Evolutionary conservation across 1,140 invertebrate species (phyloP).

Genomic region (Drosophila tsacasi): DNA sequence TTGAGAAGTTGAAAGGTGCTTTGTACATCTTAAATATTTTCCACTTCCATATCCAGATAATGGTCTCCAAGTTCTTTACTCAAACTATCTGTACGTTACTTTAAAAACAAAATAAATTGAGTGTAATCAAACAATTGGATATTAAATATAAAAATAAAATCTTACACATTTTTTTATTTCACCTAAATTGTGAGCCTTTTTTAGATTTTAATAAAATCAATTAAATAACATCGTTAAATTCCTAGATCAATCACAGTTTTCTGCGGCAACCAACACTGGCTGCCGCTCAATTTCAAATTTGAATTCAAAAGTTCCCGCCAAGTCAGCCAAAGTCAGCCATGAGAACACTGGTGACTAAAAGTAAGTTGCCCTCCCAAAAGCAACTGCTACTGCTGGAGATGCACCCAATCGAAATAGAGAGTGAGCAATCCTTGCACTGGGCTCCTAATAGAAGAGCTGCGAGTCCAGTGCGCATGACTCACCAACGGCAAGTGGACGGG

Average conservation of each 20-base stretch:
- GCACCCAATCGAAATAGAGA: slow-evolving; percentile 4
- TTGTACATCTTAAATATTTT: too few relatives aligned
- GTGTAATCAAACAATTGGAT: too few relatives aligned
- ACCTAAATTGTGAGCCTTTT: too few relatives aligned
- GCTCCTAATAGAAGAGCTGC: background rate
- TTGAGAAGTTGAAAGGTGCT: background rate
- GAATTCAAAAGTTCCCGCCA: slow-evolving; percentile 10
- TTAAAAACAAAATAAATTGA: too few relatives aligned
- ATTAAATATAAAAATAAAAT: too few relatives aligned
- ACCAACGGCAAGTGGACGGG: slow-evolving; percentile 43
- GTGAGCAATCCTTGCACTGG: slow-evolving; percentile 12
- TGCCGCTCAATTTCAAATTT: slow-evolving; percentile 1
- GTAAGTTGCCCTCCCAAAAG: background rate
- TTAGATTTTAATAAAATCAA: background rate
- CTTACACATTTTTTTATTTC: too few relatives aligned
- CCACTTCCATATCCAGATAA: background rate
- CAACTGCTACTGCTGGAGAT: background rate
- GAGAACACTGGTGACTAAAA: slow-evolving; percentile 15
- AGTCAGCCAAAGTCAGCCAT: background rate
- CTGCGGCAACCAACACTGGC: background rate
- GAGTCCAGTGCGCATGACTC: slow-evolving; percentile 59
- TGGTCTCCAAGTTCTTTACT: background rate
- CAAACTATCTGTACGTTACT: too few relatives aligned
- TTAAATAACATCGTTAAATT: background rate
- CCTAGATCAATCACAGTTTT: background rate